These are phyloP conservation scores for Eurystomus glaucurus DNA, from an alignment of 2,797 vertebrate genomes.

Conservation along the genomic window DNA sequence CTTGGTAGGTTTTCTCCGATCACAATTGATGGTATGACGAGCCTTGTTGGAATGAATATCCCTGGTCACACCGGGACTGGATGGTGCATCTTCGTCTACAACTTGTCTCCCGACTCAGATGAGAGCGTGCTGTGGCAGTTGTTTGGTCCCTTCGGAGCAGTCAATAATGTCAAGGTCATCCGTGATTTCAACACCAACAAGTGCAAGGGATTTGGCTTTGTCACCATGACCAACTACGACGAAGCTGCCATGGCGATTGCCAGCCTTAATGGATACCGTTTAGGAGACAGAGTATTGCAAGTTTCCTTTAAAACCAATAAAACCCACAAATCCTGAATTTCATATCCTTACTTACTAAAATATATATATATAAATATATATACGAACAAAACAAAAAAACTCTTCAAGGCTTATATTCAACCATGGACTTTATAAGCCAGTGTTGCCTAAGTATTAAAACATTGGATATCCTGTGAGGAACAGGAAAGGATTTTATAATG, in stretches of 20 bases:
- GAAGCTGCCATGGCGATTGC: conserved; percentile 99
- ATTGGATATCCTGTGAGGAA: conserved; percentile 97
- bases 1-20: conserved; percentile 96
- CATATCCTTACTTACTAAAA: conserved; percentile 85
- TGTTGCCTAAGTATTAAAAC: conserved; percentile 99
- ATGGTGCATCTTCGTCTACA: conserved; percentile 99
- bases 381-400: conserved; percentile 91
- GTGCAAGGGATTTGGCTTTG: conserved; percentile 99
- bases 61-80: conserved; percentile 99
- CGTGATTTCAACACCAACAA: conserved; percentile 99
- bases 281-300: conserved; percentile 99
- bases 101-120: conserved; percentile 98
- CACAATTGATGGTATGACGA: conserved; percentile 99
- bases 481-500: conserved; percentile 94
- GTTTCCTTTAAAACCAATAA: conserved; percentile 99
- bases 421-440: conserved; percentile 99
- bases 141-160: conserved; percentile 97
- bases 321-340: conserved; percentile 99
- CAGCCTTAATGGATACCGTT: conserved; percentile 99
- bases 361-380: conserved; percentile 87
- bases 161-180: conserved; percentile 99
- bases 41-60: conserved; percentile 99
- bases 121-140: conserved; percentile 99
- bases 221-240: conserved; percentile 99
- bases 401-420: conserved; percentile 99